phyloP scores from a whole-genome alignment of 1,140 invertebrate species.

The Drosophila lini region DNA sequence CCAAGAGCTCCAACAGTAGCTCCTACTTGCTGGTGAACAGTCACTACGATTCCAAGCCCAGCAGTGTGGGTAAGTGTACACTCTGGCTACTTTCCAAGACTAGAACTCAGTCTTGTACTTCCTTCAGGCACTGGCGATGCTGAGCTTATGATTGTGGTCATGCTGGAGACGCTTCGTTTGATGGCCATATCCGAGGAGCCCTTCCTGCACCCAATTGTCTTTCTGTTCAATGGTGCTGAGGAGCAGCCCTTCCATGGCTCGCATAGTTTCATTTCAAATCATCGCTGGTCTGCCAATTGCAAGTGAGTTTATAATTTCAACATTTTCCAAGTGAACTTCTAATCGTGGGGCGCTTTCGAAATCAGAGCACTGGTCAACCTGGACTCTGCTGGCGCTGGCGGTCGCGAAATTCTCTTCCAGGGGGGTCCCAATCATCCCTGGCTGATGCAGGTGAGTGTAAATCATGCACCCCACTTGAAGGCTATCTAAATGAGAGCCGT shows the following conservation, averaged over 20 bases:
- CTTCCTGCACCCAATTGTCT: slow-evolving; percentile 90
- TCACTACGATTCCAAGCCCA: slow-evolving; percentile 95
- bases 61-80: slow-evolving; percentile 87
- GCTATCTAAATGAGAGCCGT: slow-evolving; percentile 15
- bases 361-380: slow-evolving; percentile 95
- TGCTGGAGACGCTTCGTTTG: slow-evolving; percentile 94
- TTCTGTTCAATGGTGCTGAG: slow-evolving; percentile 96
- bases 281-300: slow-evolving; percentile 86
- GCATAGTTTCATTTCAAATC: slow-evolving; percentile 96
- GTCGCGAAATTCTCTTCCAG: slow-evolving; percentile 97
- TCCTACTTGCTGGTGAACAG: slow-evolving; percentile 94
- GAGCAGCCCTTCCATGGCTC: slow-evolving; percentile 93
- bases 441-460: slow-evolving; percentile 89
- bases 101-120: not conserved
- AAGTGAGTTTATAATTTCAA: slow-evolving; percentile 38
- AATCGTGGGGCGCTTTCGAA: too few relatives aligned
- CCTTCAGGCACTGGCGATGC: slow-evolving; percentile 91
- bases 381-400: slow-evolving; percentile 97
- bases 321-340: not conserved
- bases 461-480: slow-evolving; percentile 24
- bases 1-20: slow-evolving; percentile 76
- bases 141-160: slow-evolving; percentile 88
- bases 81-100: too few relatives aligned
- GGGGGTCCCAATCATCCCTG: slow-evolving; percentile 96
- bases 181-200: slow-evolving; percentile 87